phyloP scores from a whole-genome alignment of 2,888 invertebrate species.

The Graphium colonna region DNA sequence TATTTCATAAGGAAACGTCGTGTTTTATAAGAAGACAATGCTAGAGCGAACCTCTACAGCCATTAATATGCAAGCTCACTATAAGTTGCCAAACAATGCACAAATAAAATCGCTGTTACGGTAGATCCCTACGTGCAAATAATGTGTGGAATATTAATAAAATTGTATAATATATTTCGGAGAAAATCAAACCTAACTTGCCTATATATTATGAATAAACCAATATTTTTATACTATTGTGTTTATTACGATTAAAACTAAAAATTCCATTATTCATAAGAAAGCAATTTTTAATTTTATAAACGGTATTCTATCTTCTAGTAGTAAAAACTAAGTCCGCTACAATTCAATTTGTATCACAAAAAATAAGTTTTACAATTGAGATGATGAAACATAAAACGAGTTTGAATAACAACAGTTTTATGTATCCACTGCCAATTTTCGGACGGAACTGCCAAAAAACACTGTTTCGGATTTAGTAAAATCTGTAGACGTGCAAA shows the following conservation, averaged over 20 bases:
- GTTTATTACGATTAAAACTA: too few relatives aligned
- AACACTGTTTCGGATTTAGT: conserved; percentile 33
- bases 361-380: neutral
- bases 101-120: conserved; percentile 10
- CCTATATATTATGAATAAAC: too few relatives aligned
- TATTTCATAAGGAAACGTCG: neutral
- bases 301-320: too few relatives aligned
- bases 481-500: conserved; percentile 37
- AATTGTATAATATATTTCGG: neutral
- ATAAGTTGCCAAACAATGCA: neutral
- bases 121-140: conserved; percentile 7
- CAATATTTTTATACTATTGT: too few relatives aligned
- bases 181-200: neutral
- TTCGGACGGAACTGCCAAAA: conserved; percentile 23
- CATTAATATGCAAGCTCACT: conserved; percentile 7
- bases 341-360: too few relatives aligned
- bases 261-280: too few relatives aligned
- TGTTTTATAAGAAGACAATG: neutral
- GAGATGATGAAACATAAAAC: conserved; percentile 13
- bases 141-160: conserved; percentile 9
- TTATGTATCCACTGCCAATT: conserved; percentile 18
- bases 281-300: neutral
- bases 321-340: too few relatives aligned
- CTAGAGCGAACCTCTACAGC: neutral
- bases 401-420: conserved; percentile 15